Evolutionary conservation across 2,797 vertebrate species (phyloP).

Genomic region (Acanthurus leucopareius): DNA sequence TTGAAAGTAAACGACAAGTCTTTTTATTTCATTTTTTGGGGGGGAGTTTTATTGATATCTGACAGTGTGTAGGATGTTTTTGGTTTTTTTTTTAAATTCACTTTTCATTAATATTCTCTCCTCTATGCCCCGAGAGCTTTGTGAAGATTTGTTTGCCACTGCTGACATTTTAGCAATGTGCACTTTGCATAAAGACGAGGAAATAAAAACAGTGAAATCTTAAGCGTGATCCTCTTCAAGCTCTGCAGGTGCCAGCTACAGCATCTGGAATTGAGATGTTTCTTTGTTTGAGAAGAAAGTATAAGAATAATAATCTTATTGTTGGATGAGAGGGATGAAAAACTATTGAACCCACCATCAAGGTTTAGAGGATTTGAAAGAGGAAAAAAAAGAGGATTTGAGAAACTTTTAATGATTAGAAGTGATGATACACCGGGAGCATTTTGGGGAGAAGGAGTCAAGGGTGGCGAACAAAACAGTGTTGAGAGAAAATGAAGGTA

Average conservation of each 20-base stretch:
- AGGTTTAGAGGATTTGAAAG: constrained; percentile 44
- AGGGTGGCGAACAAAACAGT: constrained; percentile 75
- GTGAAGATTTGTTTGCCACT: constrained; percentile 24
- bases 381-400: constrained; percentile 45
- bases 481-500: constrained; percentile 78
- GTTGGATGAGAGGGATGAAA: constrained; percentile 49
- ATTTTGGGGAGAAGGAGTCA: constrained; percentile 57
- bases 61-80: constrained; percentile 29
- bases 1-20: not conserved
- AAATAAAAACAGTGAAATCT: constrained; percentile 4
- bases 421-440: constrained; percentile 63
- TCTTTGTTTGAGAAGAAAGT: constrained; percentile 46
- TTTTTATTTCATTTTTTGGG: not conserved
- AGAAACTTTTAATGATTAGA: constrained; percentile 69
- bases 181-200: constrained; percentile 29
- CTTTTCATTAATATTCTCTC: constrained; percentile 38
- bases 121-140: constrained; percentile 23
- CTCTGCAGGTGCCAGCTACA: constrained; percentile 17
- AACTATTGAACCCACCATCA: not conserved
- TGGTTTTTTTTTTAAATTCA: not conserved
- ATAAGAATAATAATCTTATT: constrained; percentile 32
- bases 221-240: constrained; percentile 32
- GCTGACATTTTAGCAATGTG: constrained; percentile 31
- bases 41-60: constrained; percentile 11
- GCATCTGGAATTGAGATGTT: constrained; percentile 25